Evolutionary conservation across 2,888 invertebrate species (phyloP).

Genomic region (Rhimphoctona megacephalus): DNA sequence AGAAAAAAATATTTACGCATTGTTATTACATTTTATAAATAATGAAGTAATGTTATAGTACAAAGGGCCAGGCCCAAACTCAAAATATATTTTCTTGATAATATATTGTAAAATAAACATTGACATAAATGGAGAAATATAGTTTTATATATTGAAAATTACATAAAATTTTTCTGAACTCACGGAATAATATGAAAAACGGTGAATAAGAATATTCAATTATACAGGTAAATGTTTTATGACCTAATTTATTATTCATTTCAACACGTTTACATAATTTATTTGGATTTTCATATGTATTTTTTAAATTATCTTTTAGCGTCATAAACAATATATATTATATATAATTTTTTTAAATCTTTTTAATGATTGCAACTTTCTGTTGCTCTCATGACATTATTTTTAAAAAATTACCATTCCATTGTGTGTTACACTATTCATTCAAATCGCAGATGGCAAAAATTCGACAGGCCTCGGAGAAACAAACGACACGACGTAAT

Average conservation of each 20-base stretch:
- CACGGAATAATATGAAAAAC: too few species aligned
- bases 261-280: too few species aligned
- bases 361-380: not conserved
- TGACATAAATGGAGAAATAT: too few species aligned
- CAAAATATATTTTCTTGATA: not conserved
- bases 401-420: not conserved
- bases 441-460: slow-evolving; percentile 6
- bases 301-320: not conserved
- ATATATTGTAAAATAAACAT: not conserved
- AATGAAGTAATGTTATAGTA: not conserved
- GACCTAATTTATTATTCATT: too few species aligned
- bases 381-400: not conserved
- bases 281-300: not conserved
- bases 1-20: not conserved
- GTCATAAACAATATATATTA: not conserved
- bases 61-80: not conserved
- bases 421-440: not conserved
- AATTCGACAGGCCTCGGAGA: not conserved
- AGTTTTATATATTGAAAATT: too few species aligned
- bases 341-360: not conserved
- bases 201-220: too few species aligned
- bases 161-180: too few species aligned
- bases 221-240: too few species aligned
- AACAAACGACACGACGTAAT: not conserved
- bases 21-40: not conserved